Conservation (phyloP, 2,113 vertebrate species). For the Gallinago media region DNA sequence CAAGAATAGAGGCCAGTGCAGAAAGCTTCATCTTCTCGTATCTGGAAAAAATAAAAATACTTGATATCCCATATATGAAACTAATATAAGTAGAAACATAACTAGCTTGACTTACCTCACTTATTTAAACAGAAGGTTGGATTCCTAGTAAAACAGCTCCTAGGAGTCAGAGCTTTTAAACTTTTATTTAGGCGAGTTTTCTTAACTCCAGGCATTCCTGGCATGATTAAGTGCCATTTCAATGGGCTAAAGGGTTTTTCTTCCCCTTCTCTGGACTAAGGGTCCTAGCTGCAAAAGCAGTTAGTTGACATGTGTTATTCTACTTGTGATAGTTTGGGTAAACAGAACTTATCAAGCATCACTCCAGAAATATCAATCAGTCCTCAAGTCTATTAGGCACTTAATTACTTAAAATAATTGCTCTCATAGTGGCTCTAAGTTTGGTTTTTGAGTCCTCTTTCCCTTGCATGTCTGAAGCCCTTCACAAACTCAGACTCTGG, state of each 20-base stretch:
- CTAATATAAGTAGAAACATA: constrained; percentile 45
- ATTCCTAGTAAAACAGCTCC: constrained; percentile 35
- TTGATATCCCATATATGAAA: constrained; percentile 27
- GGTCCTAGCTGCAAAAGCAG: neutral
- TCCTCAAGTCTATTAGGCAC: neutral
- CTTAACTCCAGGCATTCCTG: constrained; percentile 18
- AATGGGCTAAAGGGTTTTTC: neutral
- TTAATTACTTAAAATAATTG: neutral
- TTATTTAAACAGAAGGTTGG: constrained; percentile 39
- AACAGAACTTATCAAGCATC: constrained; percentile 34
- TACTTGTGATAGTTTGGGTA: constrained; percentile 27
- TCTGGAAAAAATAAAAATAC: constrained; percentile 74
- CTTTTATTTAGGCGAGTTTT: neutral
- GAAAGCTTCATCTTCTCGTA: constrained; percentile 57
- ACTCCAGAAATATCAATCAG: neutral
- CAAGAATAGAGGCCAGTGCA: constrained; percentile 54
- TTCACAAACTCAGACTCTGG: neutral
- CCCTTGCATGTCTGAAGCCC: neutral
- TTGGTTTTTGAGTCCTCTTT: neutral
- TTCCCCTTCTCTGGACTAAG: neutral
- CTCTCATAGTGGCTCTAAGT: neutral
- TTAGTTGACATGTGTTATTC: constrained; percentile 48
- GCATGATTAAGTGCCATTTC: neutral
- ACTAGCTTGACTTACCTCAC: constrained; percentile 36
- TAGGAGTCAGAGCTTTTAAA: constrained; percentile 22